Conservation (phyloP, 2,888 invertebrate species). For the Ptycholaimellus sp. region DNA sequence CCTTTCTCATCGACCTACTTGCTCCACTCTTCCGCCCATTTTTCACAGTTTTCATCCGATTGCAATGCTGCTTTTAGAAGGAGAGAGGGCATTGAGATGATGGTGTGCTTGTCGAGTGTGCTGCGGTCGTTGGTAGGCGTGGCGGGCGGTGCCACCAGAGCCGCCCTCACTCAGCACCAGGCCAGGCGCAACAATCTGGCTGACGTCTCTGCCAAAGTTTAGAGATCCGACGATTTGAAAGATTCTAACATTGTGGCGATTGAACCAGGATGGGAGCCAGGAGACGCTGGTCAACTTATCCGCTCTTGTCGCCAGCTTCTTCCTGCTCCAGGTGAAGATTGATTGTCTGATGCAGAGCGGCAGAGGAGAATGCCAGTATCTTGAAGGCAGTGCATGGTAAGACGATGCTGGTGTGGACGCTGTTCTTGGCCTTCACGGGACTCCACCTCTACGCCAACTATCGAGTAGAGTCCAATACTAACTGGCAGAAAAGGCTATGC, state of each 20-base stretch:
- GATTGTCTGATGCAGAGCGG: too few relatives aligned
- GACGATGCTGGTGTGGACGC: constrained; percentile 33
- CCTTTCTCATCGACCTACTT: constrained; percentile 62
- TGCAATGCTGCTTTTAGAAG: too few relatives aligned
- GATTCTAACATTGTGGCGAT: constrained; percentile 30
- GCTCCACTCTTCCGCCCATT: constrained; percentile 40
- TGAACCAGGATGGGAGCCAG: constrained; percentile 79
- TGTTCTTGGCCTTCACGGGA: constrained; percentile 47
- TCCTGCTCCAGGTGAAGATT: too few relatives aligned
- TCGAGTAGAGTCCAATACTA: too few relatives aligned
- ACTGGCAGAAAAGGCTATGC: too few relatives aligned
- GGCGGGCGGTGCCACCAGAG: constrained; percentile 64
- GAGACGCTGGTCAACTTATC: constrained; percentile 78
- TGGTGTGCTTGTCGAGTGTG: constrained; percentile 31
- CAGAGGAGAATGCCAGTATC: too few relatives aligned
- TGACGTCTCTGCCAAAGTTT: constrained; percentile 42
- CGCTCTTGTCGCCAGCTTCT: constrained; percentile 52
- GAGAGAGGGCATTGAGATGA: too few relatives aligned
- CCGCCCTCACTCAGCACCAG: constrained; percentile 76
- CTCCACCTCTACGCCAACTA: constrained; percentile 68
- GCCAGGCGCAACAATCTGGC: constrained; percentile 61
- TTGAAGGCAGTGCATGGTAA: too few relatives aligned
- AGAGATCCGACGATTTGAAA: too few relatives aligned
- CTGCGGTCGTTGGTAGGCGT: constrained; percentile 42
- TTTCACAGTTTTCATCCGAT: constrained; percentile 12